Base-by-base conservation (phyloP, 2,888 invertebrate genomes). In the Mactromeris polynyma region DNA sequence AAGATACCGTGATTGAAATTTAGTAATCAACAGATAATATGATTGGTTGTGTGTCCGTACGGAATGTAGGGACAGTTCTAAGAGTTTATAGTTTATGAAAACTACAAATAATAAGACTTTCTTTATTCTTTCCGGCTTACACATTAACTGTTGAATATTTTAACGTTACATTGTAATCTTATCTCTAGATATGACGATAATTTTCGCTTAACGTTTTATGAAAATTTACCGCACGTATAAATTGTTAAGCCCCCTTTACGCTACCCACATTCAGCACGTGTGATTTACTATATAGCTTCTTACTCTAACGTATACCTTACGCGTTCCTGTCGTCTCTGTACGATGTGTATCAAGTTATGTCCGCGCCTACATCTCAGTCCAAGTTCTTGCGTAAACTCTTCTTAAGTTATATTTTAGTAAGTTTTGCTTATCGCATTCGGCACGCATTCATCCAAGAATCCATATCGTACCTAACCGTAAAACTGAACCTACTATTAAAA, bases 141-240 rank as follows among this genome's bases (percentile, higher is more conserved):
- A 33, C 73, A 73, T 73, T 33, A 36, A 73, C 73, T 73, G 73
- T 73, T 73, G 73, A 73, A 73, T 73, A 73, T 73, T 73, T 73
- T 33, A 73, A 73, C 73, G 33, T 73, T 73, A 73, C 73, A 36
- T 73, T 73, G 33, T 73, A 73, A 73, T 73, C 73, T 73, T 36
- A 73, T 73, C 73, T 73, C 19, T 14, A 73, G 33, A 73, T 73
- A 73, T 36, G 73, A 73, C 73, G 73, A 36, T 73, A 7, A 73
- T 73, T 58, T 73, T 36, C 36, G 73, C 36, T 36, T 33, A 73
- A 33, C 73, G 73, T 73, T 73, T 73, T 73, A 73, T 73, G 73
- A 73, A 73, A 73, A 73, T 73, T 73, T 73, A 73, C 73, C 73
- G 73, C 36, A 73, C 73, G 17, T 73, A 73, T 73, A 36, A 73